Evolutionary conservation across 2,797 vertebrate genomes (phyloP), one percentile per base, ranked within the genome.

Genomic region (Columba guinea): DNA sequence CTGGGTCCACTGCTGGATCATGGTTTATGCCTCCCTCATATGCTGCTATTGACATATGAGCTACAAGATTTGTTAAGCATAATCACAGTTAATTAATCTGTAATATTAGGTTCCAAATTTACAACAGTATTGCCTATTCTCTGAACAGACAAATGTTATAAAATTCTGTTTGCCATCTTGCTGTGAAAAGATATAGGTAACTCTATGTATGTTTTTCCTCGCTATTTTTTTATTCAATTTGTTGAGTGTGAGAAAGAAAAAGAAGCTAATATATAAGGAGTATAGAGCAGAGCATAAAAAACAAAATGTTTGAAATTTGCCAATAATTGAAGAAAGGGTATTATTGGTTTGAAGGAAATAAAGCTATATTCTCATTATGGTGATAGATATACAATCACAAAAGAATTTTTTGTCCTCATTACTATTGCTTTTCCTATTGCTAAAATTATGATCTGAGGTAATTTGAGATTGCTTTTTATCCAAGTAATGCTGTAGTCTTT

Each of bases 121-220:
- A 75, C 27, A 90, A 53, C 18, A 6, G 10, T 34, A 74, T 60
- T 71, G 30, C 5, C 44, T 90, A 27, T 71, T 89, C 41, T 34
- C 58, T 60, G 60, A 90, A 87, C 7, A 77, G 23, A 52, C 59
- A 94, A 91, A 87, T 11, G 64, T 17, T 18, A 84, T 87, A 84
- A 93, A 94, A 90, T 74, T 58, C 39, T 86, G 5, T 18, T 89
- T 90, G 68, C 34, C 2, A 3, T 85, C 69, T 80, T 95, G 30
- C 86, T 90, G 86, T 89, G 75, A 94, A 94, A 89, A 87, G 34
- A 37, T 84, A 88, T 56, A 67, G 11, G 93, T 94, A 97, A 97
- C 27, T 93, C 53, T 90, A 89, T 73, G 86, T 71, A 80, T 48
- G 26, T 55, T 90, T 95, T 32, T 62, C 49, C 26, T 82, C 37